These are phyloP conservation scores for Thyatira batis DNA, from an alignment of 2,888 invertebrate species.

Conservation along the genomic window DNA sequence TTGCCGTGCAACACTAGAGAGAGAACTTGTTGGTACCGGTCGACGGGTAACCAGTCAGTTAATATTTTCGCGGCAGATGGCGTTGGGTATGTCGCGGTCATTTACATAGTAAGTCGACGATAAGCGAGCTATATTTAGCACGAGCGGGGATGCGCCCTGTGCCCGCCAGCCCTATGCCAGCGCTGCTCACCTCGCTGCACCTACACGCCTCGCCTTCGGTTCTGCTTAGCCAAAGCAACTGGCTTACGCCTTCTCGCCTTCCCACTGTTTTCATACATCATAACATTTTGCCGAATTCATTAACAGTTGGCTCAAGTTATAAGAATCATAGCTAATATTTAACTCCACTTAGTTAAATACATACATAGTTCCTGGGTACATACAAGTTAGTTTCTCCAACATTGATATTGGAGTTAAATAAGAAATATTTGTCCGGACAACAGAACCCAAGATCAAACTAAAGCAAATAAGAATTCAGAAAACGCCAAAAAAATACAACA, in stretches of 20 bases:
- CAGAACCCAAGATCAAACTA: not conserved
- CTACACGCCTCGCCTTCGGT: constrained; percentile 45
- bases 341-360: no score
- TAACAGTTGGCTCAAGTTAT: not conserved
- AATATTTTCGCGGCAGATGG: constrained; percentile 76
- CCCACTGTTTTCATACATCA: not conserved
- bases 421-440: not conserved
- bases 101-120: constrained; percentile 79
- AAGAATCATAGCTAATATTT: no score
- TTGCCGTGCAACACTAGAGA: constrained; percentile 57
- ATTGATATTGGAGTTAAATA: no score
- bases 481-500: constrained; percentile 11
- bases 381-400: no score
- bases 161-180: constrained; percentile 15
- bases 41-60: constrained; percentile 54
- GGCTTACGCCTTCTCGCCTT: not conserved
- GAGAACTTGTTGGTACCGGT: constrained; percentile 58
- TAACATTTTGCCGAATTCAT: not conserved
- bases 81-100: constrained; percentile 74
- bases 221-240: constrained; percentile 14
- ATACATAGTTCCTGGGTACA: no score
- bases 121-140: constrained; percentile 80
- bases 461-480: constrained; percentile 21
- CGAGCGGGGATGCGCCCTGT: constrained; percentile 60
- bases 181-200: constrained; percentile 51